Evolutionary conservation across 2,888 invertebrate species (phyloP).

Genomic region (Drosophila neotestacea): DNA sequence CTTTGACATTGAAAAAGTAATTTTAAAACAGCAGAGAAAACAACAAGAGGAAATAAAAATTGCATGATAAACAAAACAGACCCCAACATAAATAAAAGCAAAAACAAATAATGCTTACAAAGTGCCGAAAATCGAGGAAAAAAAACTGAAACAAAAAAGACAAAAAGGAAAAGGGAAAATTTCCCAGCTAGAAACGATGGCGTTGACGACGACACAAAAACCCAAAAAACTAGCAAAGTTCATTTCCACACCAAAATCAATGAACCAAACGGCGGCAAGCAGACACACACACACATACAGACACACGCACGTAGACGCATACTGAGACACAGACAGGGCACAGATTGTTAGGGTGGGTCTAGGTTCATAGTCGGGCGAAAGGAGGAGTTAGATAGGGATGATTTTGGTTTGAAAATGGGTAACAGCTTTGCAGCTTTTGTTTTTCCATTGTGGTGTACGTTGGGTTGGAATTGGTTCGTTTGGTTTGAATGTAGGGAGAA

Average conservation of each 20-base stretch:
- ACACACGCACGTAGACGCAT: conserved; percentile 17
- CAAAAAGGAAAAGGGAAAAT: conserved; percentile 16
- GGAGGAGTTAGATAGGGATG: conserved; percentile 9
- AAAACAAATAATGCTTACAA: conserved; percentile 80
- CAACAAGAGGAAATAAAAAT: conserved; percentile 47
- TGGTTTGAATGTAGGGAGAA: conserved; percentile 9
- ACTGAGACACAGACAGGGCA: conserved; percentile 57
- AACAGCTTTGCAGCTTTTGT: conserved; percentile 80
- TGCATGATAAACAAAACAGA: conserved; percentile 73
- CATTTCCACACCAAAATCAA: conserved; percentile 81
- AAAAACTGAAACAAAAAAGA: conserved; percentile 5
- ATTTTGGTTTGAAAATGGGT: conserved; percentile 55
- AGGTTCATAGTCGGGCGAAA: neutral
- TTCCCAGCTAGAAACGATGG: conserved; percentile 25
- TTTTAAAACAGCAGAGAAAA: conserved; percentile 9
- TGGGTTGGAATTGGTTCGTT: conserved; percentile 22
- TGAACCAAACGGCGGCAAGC: conserved; percentile 68
- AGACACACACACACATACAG: conserved; percentile 33
- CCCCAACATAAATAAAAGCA: conserved; percentile 76
- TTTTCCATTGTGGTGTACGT: conserved; percentile 64
- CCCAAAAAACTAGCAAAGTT: conserved; percentile 70
- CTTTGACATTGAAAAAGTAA: conserved; percentile 13
- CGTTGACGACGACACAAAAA: conserved; percentile 47
- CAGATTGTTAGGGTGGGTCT: conserved; percentile 72
- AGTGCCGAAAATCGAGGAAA: conserved; percentile 68